Base-by-base conservation (phyloP, 2,888 invertebrate genomes). In the Dicyrtoma fusca region DNA sequence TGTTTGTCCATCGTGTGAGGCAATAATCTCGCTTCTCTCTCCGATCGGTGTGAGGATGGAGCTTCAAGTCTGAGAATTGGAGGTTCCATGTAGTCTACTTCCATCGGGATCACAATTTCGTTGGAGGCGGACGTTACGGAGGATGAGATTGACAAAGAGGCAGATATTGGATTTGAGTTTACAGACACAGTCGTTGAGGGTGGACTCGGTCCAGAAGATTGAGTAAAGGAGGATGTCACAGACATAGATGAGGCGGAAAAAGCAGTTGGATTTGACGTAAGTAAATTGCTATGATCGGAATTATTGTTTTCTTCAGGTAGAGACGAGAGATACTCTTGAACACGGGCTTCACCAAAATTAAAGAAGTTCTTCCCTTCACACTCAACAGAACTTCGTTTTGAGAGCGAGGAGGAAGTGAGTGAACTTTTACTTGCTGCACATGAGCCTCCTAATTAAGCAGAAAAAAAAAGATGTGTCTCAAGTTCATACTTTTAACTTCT, bases 251-350 rank as follows among this genome's bases (percentile, higher is more conserved):
- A 77, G n/a, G 74, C 72, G 44, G 75, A 75, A 5, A 34, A 8
- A 47, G 75, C 74, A 10, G 49, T 65, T 10, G 71, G 65, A 71
- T 71, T 64, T 6, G 71, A 71, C 10, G 65, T 47, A 44, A 72
- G 64, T 74, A 73, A 72, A 74, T 74, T 76, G 21, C 73, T 65
- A 42, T 74, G 72, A 61, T 73, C 72, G 57, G 71, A 72, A 53
- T 76, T 77, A 66, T 83, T 84, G 34, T 80, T 81, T n/a, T 81
- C 81, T 11, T 85, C 85, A 6, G 86, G 86, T 57, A 86, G 80
- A 34, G 86, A 86, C 42, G 85, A 85, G 14, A 86, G 82, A 78
- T 86, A 86, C 73, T 86, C 86, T 75, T 84, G 85, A 23, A 86
- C 85, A 71, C 84, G 83, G 14, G 84, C 84, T 74, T 86, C 86